Evolutionary conservation across 2,888 invertebrate species (phyloP), one percentile per base, ranked within the genome.

Genomic region (Macaria liturata): DNA sequence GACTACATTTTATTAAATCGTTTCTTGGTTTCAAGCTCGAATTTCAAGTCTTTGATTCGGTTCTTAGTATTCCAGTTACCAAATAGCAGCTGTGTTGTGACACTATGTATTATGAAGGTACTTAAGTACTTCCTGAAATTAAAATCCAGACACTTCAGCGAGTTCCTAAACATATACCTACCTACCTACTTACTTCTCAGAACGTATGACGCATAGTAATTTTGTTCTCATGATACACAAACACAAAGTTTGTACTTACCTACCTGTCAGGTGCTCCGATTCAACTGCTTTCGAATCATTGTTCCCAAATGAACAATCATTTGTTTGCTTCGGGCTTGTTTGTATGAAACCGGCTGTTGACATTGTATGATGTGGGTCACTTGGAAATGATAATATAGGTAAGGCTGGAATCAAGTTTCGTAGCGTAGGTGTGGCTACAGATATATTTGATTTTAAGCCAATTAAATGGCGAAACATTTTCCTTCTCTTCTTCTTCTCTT

Each of bases 241-340:
- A 66, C 64, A 54, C 56, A 48, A 53, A 62, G 57, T 59, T 46
- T 9, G 54, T 63, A 64, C 59, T 20, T 20, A 20, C 20, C 20
- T 20, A 20, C 20, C 20, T 20, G 60, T 60, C 59, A 54, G 32
- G 40, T 48, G 57, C 34, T 37, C 34, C 34, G 58, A 61, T 60
- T 60, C 54, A 32, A 49, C 43, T 54, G 43, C 48, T 54, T 59
- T 50, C 32, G 42, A 20, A 50, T 34, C 54, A 54, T 76, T 79
- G 78, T 78, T 65, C 67, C 65, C 62, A 74, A 71, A 72, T 62
- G 74, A 72, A 65, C 69, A 71, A 68, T 67, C 66, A 66, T 52
- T 69, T 66, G 71, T 75, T 71, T 72, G 59, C 60, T 58, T 55
- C 42, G 32, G 55, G 48, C 46, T 61, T 45, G 66, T 63, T 63